Conservation (phyloP, 2,888 invertebrate genomes). For the Chouioia cunea region DNA sequence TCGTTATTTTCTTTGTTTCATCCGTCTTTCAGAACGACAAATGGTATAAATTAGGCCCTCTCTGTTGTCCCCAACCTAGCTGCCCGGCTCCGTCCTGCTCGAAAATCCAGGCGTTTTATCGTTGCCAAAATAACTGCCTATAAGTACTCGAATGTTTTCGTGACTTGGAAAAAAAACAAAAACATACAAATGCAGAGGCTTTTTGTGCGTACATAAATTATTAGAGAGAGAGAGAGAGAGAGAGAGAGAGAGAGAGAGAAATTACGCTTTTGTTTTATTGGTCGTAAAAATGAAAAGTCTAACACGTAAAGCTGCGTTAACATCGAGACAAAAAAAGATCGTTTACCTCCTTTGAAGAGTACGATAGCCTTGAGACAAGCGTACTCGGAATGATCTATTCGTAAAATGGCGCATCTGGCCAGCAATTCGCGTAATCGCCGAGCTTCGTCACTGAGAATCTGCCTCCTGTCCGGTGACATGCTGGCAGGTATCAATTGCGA, state of each 20-base stretch:
- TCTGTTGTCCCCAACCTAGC: slow-evolving; percentile 40
- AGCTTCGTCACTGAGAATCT: slow-evolving; percentile 72
- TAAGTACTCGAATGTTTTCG: background rate
- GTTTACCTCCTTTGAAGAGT: slow-evolving; percentile 83
- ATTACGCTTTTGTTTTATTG: too few species aligned
- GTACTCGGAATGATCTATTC: slow-evolving; percentile 85
- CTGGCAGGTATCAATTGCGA: slow-evolving; percentile 67
- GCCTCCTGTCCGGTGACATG: slow-evolving; percentile 71
- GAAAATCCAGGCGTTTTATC: background rate
- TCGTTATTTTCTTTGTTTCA: too few species aligned
- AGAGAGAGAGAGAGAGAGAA: too few species aligned
- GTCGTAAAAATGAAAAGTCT: too few species aligned
- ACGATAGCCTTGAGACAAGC: slow-evolving; percentile 87
- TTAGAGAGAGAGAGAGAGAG: too few species aligned
- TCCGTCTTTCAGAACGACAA: slow-evolving; percentile 35
- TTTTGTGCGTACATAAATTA: too few species aligned
- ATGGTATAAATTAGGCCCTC: slow-evolving; percentile 41
- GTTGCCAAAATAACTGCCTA: background rate
- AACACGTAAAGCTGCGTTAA: too few species aligned
- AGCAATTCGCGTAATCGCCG: slow-evolving; percentile 76
- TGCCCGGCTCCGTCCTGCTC: slow-evolving; percentile 31
- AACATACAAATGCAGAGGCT: too few species aligned
- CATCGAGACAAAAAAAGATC: too few species aligned
- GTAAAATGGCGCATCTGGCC: slow-evolving; percentile 75
- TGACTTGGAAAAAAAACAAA: too few species aligned